Evolutionary conservation across 1,140 invertebrate species (phyloP).

Genomic region (Geopemphigus sp.): DNA sequence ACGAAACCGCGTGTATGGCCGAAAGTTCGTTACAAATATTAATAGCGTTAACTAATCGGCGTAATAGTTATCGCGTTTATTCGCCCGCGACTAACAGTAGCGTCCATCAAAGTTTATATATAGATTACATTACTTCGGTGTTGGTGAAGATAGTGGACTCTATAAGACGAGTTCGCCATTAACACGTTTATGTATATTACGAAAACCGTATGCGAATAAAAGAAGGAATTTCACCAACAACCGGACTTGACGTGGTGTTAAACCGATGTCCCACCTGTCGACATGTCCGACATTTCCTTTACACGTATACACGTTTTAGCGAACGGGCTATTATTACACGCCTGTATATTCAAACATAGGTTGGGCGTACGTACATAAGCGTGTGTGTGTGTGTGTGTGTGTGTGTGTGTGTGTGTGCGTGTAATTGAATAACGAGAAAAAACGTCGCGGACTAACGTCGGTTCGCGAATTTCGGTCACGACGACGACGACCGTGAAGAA

Average conservation of each 20-base stretch:
- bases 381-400: no score
- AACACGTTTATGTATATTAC: neutral
- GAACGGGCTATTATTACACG: neutral
- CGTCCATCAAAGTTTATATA: neutral
- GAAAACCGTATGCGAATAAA: neutral
- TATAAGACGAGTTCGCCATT: neutral
- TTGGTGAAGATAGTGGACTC: no score
- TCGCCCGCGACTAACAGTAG: neutral
- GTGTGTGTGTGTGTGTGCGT: no score
- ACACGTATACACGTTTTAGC: slow-evolving; percentile 19
- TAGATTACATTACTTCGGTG: neutral
- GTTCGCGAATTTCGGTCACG: neutral
- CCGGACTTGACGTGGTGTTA: neutral
- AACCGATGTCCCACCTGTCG: neutral
- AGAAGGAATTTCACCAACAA: neutral
- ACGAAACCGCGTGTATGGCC: no score
- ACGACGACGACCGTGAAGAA: no score
- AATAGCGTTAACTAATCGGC: no score
- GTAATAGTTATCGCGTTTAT: neutral
- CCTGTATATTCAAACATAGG: no score
- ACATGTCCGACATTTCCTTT: slow-evolving; percentile 30
- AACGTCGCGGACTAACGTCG: no score
- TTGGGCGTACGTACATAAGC: no score
- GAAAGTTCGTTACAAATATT: no score
- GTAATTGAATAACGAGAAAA: no score